Evolutionary conservation across 23 tunicate species (phyloP).

Genomic region (Aplidium turbinatum): DNA sequence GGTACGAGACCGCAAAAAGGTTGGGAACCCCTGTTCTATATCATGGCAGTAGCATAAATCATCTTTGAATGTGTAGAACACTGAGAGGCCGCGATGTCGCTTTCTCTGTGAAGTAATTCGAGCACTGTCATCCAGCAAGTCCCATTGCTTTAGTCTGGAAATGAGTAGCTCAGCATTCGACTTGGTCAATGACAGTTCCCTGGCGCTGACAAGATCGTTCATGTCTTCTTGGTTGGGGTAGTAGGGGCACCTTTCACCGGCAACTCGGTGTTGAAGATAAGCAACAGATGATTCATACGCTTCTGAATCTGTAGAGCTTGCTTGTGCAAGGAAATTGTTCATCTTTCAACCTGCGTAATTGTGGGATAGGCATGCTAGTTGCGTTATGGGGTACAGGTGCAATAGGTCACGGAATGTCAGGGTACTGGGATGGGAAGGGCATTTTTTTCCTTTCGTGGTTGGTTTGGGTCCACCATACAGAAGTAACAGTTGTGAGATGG

Average conservation of each 20-base stretch:
- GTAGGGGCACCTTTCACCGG: conserved; percentile 39
- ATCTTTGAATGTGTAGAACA: conserved; percentile 26
- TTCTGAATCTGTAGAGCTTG: conserved; percentile 35
- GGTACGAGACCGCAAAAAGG: no score
- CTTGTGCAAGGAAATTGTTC: conserved; percentile 1
- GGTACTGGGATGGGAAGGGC: conserved; percentile 35
- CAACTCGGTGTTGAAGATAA: conserved; percentile 19
- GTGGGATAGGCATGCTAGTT: conserved; percentile 33
- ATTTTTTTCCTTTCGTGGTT: conserved; percentile 25
- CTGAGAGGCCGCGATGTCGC: conserved; percentile 31
- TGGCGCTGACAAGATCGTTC: conserved; percentile 31
- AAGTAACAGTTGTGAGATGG: no score
- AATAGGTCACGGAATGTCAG: conserved; percentile 39
- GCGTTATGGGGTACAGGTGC: conserved; percentile 40
- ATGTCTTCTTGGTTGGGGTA: conserved; percentile 49
- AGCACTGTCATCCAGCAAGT: conserved; percentile 34
- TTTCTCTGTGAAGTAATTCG: conserved; percentile 47
- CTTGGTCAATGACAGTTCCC: conserved; percentile 35
- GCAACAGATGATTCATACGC: conserved; percentile 25
- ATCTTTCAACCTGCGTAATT: conserved; percentile 30
- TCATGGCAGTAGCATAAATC: conserved; percentile 39
- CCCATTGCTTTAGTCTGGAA: conserved; percentile 41
- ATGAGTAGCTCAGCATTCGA: conserved; percentile 39
- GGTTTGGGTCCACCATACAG: conserved; percentile 37
- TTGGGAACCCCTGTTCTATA: no score